Conservation (phyloP, 2,888 invertebrate species). For the Gari tellinella region DNA sequence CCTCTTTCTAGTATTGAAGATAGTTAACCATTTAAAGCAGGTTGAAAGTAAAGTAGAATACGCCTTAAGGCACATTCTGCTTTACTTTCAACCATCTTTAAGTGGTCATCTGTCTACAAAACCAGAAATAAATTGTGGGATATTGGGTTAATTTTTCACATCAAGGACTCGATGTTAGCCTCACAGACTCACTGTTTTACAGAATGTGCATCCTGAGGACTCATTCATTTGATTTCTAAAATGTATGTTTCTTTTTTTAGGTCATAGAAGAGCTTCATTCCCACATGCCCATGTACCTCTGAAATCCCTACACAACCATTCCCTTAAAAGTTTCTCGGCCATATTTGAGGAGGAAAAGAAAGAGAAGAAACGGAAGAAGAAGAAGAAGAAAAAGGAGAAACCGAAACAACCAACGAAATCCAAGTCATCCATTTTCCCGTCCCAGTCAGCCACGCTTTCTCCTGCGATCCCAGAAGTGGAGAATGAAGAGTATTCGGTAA, state of each 20-base stretch:
- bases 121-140: no score
- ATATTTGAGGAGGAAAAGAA: conserved; percentile 50
- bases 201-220: no score
- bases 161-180: no score
- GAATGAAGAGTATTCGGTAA: conserved; percentile 65
- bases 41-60: no score
- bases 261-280: conserved; percentile 76
- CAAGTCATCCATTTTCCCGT: conserved; percentile 72
- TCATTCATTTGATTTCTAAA: no score
- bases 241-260: conserved; percentile 63
- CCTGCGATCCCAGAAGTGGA: conserved; percentile 76
- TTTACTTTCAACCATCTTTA: no score
- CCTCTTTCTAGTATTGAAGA: no score
- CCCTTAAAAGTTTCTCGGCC: conserved; percentile 59
- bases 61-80: no score
- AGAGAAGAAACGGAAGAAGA: conserved; percentile 44
- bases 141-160: no score
- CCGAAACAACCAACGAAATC: conserved; percentile 36
- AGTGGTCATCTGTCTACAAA: no score
- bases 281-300: conserved; percentile 80
- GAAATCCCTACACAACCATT: conserved; percentile 72
- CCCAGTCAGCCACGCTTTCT: conserved; percentile 71
- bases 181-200: no score
- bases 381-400: conserved; percentile 63
- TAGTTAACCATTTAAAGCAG: no score